Evolutionary conservation across 2,113 vertebrate genomes (phyloP).

Genomic region (Nipponia nippon): DNA sequence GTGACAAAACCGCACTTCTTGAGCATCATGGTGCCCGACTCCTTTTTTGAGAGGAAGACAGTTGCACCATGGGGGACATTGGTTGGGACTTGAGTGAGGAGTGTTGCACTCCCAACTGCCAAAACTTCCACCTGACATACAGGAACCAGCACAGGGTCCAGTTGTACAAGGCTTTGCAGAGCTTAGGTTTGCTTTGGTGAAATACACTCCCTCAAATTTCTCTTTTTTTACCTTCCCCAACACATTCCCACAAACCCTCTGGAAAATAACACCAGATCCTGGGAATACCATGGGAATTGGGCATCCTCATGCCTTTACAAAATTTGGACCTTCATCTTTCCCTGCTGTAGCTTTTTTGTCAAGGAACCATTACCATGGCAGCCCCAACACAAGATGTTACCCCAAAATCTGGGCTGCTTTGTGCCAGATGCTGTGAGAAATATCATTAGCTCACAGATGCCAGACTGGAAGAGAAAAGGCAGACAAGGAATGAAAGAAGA

Average conservation of each 20-base stretch:
- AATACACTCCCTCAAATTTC: not conserved
- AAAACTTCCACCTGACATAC: not conserved
- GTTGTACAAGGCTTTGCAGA: not conserved
- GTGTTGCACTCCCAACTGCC: no score
- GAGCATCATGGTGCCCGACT: not conserved
- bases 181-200: not conserved
- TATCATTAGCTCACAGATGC: not conserved
- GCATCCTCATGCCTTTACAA: not conserved
- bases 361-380: not conserved
- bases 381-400: not conserved
- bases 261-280: not conserved
- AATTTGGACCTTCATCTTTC: not conserved
- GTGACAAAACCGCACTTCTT: not conserved
- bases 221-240: not conserved
- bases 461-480: not conserved
- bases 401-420: not conserved
- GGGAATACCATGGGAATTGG: not conserved
- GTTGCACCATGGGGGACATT: not conserved
- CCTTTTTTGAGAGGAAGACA: not conserved
- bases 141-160: not conserved
- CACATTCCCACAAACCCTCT: not conserved
- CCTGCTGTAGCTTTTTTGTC: not conserved
- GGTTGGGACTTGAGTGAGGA: rapidly evolving
- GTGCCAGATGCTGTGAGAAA: not conserved
- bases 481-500: not conserved